phyloP scores from a whole-genome alignment of 2,113 vertebrate species.

The Rhinoptilus africanus region DNA sequence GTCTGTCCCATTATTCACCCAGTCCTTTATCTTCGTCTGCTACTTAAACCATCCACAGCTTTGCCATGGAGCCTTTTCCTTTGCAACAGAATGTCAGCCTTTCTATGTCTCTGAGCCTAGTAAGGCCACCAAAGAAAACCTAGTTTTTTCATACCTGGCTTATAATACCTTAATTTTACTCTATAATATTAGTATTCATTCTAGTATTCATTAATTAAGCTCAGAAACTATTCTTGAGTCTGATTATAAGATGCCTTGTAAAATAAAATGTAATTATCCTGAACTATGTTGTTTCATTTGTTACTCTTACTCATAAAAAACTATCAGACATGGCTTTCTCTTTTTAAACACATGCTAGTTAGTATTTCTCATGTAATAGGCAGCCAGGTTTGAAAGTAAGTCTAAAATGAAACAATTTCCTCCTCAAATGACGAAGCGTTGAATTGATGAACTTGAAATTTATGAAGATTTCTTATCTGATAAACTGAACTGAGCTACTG shows the following conservation, averaged over 20 bases:
- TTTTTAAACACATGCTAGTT: neutral
- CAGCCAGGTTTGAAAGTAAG: neutral
- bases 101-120: neutral
- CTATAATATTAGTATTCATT: neutral
- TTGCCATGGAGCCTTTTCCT: neutral
- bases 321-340: neutral
- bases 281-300: neutral
- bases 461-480: neutral
- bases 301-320: neutral
- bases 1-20: neutral
- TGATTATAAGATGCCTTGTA: neutral
- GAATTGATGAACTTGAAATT: neutral
- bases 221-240: neutral
- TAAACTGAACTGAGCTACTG: neutral
- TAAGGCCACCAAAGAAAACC: neutral
- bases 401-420: neutral
- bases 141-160: neutral
- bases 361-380: neutral
- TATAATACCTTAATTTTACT: neutral
- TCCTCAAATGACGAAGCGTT: neutral
- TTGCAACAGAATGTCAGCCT: neutral
- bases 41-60: neutral
- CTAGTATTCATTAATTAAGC: neutral
- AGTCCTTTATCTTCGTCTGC: neutral
- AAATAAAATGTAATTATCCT: neutral